Evolutionary conservation across 2,888 invertebrate species (phyloP).

Genomic region (Ferdinandea cuprea): DNA sequence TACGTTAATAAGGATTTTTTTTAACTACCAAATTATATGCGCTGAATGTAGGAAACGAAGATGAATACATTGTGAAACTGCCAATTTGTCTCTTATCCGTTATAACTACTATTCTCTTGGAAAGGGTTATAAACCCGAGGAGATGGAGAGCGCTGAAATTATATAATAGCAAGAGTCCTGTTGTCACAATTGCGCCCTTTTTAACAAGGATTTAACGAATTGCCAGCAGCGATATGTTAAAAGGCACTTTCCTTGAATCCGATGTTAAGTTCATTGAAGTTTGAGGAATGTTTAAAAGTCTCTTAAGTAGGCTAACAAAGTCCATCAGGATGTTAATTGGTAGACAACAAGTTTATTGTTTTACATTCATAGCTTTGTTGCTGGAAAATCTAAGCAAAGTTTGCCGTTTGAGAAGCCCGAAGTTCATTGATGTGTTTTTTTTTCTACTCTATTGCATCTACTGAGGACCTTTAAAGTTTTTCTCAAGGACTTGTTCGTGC

Average conservation of each 20-base stretch:
- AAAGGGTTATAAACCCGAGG: background rate
- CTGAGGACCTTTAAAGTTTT: constrained; percentile 20
- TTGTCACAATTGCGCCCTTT: background rate
- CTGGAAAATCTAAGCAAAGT: constrained; percentile 22
- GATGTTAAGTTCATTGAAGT: constrained; percentile 67
- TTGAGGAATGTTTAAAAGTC: constrained; percentile 25
- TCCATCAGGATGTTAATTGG: constrained; percentile 64
- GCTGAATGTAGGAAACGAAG: too few species aligned
- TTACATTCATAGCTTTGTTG: constrained; percentile 53
- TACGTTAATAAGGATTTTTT: too few species aligned
- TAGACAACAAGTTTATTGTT: constrained; percentile 66
- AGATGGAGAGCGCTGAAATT: constrained; percentile 9
- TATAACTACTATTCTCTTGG: too few species aligned
- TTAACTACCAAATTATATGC: too few species aligned
- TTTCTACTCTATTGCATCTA: background rate
- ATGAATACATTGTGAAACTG: too few species aligned
- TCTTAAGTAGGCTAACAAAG: constrained; percentile 59
- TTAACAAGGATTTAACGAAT: background rate
- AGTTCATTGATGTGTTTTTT: constrained; percentile 30
- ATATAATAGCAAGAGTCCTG: constrained; percentile 1
- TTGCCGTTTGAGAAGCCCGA: constrained; percentile 26
- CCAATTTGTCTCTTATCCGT: too few species aligned
- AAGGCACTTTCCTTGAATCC: constrained; percentile 23
- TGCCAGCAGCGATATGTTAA: background rate
- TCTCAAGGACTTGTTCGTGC: constrained; percentile 58